Base-by-base conservation (phyloP, 2,113 vertebrate species). In the Corydoras maculifer region DNA sequence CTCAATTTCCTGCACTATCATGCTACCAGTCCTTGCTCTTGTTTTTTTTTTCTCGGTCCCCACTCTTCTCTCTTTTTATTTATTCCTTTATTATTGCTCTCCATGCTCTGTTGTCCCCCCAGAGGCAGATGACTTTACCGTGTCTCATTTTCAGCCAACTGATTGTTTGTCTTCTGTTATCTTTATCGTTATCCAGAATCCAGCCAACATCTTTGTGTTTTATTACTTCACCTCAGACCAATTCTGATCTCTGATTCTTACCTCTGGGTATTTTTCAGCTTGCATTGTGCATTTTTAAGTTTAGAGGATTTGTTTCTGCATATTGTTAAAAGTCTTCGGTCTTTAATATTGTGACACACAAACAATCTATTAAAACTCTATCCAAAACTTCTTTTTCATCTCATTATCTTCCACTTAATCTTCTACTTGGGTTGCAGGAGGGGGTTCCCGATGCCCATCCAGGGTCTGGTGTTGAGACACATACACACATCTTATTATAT, bases 81-180 rank as follows among this genome's bases (percentile, higher is more conserved):
- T 14, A 18, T 35, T 59, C 30, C 15, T 67, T 6, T 14, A 15
- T 62, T 73, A 61, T 73, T 61, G 32, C 58, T 55, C 51, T 68
- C 65, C 65, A 55, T 60, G 35, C 35, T 43, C 35, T 35, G 58
- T 43, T 58, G 8, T 62, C 5, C 58, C 58, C 72, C 64, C 55
- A 62, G n/a, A 68, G 58, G 58, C 49, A 55, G 59, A 32, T 48
- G 30, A 58, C 15, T 62, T 66, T 32, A 9, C 51, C 43, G 67
- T 66, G 49, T 25, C 58, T 43, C 30, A 48, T 74, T 68, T 62
- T 65, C 64, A 55, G 65, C 72, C 31, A n/a, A 62, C 65, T 43
- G 50, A 68, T 57, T 57, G 54, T 57, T 43, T 18, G 29, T 60
- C 72, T 14, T 66, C 58, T 35, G 49, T 61, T 54, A 14, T 61